Percentiles rank a stretch among this genome's conserved stretches.
Conservation (phyloP, 2,888 invertebrate species). For the Stenodera caucasica region DNA sequence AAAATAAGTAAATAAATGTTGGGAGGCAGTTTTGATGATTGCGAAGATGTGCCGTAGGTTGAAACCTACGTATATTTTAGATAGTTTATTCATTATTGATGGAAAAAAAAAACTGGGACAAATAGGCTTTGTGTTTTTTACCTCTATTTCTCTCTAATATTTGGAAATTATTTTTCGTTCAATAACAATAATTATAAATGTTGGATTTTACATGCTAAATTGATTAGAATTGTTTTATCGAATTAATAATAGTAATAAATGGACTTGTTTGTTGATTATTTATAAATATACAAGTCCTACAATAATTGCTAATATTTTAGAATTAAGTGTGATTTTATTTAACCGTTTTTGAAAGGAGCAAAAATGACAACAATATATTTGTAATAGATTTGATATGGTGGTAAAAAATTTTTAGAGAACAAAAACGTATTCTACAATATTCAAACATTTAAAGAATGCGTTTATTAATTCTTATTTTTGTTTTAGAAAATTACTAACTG, state of each 20-base stretch:
- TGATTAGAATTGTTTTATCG: constrained; percentile 1
- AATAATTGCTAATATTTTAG: constrained; percentile 2
- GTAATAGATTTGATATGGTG: background rate
- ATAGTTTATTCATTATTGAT: background rate
- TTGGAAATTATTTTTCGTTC: background rate
- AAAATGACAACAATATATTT: too few relatives aligned
- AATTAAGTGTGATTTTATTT: constrained; percentile 4
- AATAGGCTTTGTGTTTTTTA: background rate
- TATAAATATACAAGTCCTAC: background rate
- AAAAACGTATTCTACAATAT: background rate
- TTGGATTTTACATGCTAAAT: background rate
- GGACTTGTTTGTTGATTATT: background rate
- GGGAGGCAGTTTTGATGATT: constrained; percentile 13
- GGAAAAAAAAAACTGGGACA: background rate
- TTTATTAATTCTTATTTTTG: too few relatives aligned
- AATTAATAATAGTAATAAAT: too few relatives aligned
- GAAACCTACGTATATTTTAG: constrained; percentile 40
- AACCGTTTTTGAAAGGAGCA: background rate
- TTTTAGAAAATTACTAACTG: too few relatives aligned
- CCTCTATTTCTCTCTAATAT: background rate
- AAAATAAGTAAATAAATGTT: too few relatives aligned
- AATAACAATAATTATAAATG: background rate
- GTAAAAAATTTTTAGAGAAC: background rate
- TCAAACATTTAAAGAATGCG: too few relatives aligned
- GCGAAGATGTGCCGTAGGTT: constrained; percentile 44